A percentile compares a stretch with the other conserved stretches of the same genome.
Conservation (phyloP, 2,113 vertebrate species). For the Rhinopomastus cyanomelas region DNA sequence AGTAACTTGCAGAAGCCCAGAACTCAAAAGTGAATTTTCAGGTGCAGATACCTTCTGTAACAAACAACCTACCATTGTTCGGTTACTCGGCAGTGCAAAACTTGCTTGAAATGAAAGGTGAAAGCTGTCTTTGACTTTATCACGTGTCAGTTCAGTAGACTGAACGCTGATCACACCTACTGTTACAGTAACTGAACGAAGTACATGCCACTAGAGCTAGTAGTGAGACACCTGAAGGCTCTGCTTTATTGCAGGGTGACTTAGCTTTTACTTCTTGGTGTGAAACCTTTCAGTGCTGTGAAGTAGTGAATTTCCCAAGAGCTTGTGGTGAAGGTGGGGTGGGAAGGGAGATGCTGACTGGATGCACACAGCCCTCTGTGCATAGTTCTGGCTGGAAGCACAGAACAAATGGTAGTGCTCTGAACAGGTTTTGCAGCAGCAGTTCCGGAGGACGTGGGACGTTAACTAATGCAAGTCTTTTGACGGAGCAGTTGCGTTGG, state of each 20-base stretch:
- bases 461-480: slow-evolving; percentile 44
- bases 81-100: slow-evolving; percentile 20
- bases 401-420: slow-evolving; percentile 28
- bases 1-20: slow-evolving; percentile 29
- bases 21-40: slow-evolving; percentile 15
- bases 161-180: slow-evolving; percentile 47
- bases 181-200: slow-evolving; percentile 36
- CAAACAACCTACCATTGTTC: not conserved
- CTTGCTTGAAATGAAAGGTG: slow-evolving; percentile 42
- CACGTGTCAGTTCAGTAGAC: slow-evolving; percentile 34
- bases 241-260: slow-evolving; percentile 70
- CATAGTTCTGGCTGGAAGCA: slow-evolving; percentile 46
- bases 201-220: slow-evolving; percentile 46
- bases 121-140: slow-evolving; percentile 28
- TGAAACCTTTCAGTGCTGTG: slow-evolving; percentile 49
- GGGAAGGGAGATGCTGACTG: slow-evolving; percentile 30
- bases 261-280: slow-evolving; percentile 32
- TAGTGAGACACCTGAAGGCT: slow-evolving; percentile 17
- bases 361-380: slow-evolving; percentile 56
- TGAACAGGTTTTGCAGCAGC: slow-evolving; percentile 66
- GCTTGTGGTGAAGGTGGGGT: slow-evolving; percentile 48
- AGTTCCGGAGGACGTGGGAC: slow-evolving; percentile 64
- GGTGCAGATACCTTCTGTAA: slow-evolving; percentile 45
- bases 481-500: slow-evolving; percentile 66
- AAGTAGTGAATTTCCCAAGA: slow-evolving; percentile 61